phyloP scores from a whole-genome alignment of 2,797 vertebrate genomes.

The Cuniculus paca region DNA sequence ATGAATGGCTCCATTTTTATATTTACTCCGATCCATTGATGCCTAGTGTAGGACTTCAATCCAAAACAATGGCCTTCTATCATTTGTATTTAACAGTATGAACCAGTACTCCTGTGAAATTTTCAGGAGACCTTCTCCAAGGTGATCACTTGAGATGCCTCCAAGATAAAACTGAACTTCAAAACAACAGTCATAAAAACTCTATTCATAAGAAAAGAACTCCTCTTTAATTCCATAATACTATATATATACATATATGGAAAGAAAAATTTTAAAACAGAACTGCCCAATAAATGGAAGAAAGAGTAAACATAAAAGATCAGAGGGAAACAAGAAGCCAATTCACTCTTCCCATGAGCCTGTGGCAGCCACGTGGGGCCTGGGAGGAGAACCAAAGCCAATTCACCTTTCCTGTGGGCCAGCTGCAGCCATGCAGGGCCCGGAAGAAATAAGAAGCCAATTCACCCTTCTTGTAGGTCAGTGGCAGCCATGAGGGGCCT shows the following conservation, averaged over 20 bases:
- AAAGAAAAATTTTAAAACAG: neutral
- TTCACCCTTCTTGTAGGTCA: no score
- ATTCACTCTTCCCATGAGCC: no score
- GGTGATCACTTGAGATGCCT: neutral
- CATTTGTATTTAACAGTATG: neutral
- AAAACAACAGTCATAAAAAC: neutral
- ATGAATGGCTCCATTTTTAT: neutral
- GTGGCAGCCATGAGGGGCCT: no score
- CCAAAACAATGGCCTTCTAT: neutral
- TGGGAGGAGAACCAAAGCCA: no score
- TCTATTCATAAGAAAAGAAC: neutral
- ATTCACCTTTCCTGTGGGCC: no score
- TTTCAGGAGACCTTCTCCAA: neutral
- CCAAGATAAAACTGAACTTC: conserved; percentile 30
- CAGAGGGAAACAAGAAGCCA: no score
- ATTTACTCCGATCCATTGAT: neutral
- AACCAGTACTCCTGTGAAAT: neutral
- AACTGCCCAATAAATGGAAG: neutral
- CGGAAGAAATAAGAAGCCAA: no score
- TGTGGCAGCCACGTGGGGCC: no score
- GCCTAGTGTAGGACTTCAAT: neutral
- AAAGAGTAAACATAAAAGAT: neutral
- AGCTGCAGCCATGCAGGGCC: no score
- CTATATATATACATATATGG: neutral
- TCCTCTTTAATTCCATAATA: neutral